Base-by-base conservation (phyloP, 2,888 invertebrate species). In the Stramonita haemastoma region DNA sequence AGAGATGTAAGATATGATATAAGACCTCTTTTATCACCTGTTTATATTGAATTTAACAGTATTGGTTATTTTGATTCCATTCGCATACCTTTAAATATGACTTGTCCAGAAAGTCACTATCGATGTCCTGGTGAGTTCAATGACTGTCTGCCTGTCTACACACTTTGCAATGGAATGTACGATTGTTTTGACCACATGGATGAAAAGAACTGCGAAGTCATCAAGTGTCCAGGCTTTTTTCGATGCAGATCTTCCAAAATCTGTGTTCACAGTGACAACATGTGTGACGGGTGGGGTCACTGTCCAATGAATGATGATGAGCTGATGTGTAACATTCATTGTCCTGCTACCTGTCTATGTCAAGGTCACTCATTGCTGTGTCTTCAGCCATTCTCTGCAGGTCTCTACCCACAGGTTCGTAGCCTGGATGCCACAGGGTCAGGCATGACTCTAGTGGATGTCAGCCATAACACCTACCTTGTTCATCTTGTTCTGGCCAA, bases 201-300 rank as follows among this genome's bases (percentile, higher is more conserved):
- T 46, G 84, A 84, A 57, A 57, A 56, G n/a, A 29, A 29, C 29
- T 84, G 84, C 34, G 57, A 56, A n/a, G 57, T 29, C 11, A 17
- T 84, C 36, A 57, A 0, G 29, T 86, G 86, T 70, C 86, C 86
- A 60, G 86, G 86, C 1, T 86, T 86, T 17, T 70, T 56, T 19
- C n/a, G 66, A 8, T 86, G 86, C 36, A 6, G 86, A 66, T 17
- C 8, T n/a, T 86, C 86, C 15, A 66, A 1, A 34, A 56, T 70
- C 0, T 86, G 86, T 56, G 60, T 86, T 22, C 86, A 86, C 70
- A 29, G 11, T 17, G 34, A 66, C 86, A 34, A 66, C 36, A 8
- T 86, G 56, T 86, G 86, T 86, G 86, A 86, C 17, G 86, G 86
- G 66, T 60, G 60, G 66, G 34, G 34, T 32, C 86, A 86, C 29